Base-by-base conservation (phyloP, 2,797 vertebrate genomes). In the Leucoraja ocellata region DNA sequence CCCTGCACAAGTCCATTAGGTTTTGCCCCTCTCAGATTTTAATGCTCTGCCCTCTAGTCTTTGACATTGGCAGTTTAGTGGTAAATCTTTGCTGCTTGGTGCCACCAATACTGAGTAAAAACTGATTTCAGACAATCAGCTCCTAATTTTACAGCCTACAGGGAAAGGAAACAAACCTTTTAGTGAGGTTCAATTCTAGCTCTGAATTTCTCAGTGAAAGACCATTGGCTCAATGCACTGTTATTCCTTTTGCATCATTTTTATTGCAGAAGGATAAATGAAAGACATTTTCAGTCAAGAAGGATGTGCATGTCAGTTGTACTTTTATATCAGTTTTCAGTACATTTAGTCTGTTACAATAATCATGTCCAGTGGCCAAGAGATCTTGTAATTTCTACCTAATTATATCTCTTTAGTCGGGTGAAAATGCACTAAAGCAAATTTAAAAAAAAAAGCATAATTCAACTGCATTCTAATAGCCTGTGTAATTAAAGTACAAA, bases 321-420 rank as follows among this genome's bases (percentile, higher is more conserved):
- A 25, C 71, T 16, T 71, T 91, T 9, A 23, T 1, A 11, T 23
- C 5, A 9, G 28, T 46, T 91, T 91, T 71, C 65, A 91, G 36
- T 39, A 71, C 8, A 16, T 91, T 91, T 91, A 32, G 16, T 73
- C 88, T 71, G n/a, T 7, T n/a, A 71, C 32, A 36, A 36, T 16
- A 18, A 65, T 14, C 18, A 68, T 68, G 28, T 46, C 63, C 10
- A 11, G 36, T 90, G 32, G 65, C 68, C 23, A 73, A 91, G 88
- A 39, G 32, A 91, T 73, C 65, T 39, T 71, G 18, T 46, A 91
- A 91, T 73, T 91, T 73, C 39, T 91, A 65, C 16, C 36, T 63
- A 73, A 91, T 91, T 73, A 73, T 39, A 71, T 91, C 88, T 46
- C 88, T 91, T 46, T 23, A 11, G 36, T 91, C 63, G 88, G 63